Conservation (phyloP, 1,140 invertebrate genomes). For the Musca vetustissima region DNA sequence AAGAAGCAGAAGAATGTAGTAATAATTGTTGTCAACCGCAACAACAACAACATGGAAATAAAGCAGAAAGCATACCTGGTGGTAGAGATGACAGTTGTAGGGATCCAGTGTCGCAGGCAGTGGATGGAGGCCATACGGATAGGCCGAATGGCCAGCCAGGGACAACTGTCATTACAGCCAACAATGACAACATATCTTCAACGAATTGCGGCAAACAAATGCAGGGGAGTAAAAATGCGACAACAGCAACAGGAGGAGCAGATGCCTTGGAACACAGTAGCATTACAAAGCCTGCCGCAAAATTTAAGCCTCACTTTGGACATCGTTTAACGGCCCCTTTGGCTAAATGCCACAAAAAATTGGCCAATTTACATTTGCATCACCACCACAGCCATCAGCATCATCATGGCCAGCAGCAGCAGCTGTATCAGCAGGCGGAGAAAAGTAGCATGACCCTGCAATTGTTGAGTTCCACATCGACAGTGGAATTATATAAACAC, state of each 20-base stretch:
- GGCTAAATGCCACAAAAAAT: constrained; percentile 26
- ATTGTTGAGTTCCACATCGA: constrained; percentile 15
- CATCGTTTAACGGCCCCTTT: constrained; percentile 24
- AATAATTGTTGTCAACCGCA: constrained; percentile 20
- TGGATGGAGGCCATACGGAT: neutral
- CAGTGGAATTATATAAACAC: constrained; percentile 12
- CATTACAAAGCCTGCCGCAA: neutral
- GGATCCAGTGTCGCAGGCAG: neutral
- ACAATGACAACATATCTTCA: neutral
- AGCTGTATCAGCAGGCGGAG: no score
- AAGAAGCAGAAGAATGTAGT: constrained; percentile 10
- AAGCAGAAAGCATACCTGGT: constrained; percentile 22
- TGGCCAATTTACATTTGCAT: constrained; percentile 19
- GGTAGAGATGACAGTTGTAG: neutral
- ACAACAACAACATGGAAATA: constrained; percentile 29
- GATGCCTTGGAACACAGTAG: neutral
- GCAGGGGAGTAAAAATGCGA: neutral
- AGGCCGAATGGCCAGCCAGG: no score
- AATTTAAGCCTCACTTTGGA: neutral
- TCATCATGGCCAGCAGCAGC: neutral
- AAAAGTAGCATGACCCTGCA: neutral
- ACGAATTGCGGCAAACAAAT: neutral
- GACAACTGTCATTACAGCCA: neutral
- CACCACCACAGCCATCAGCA: neutral
- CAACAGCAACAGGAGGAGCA: neutral